phyloP scores from a whole-genome alignment of 2,888 invertebrate genomes.

The Sturmia bella region DNA sequence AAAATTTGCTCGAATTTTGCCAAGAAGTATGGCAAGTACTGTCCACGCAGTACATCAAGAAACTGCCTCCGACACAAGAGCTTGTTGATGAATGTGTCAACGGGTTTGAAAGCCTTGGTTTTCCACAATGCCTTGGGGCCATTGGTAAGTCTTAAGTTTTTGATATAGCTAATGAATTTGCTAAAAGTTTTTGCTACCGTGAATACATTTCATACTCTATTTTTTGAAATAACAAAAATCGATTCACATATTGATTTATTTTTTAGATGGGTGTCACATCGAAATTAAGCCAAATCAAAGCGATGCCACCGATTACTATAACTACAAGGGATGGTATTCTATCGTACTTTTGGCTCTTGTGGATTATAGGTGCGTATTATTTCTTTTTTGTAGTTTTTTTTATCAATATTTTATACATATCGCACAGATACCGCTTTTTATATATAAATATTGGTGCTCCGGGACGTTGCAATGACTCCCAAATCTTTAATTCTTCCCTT shows the following conservation, averaged over 20 bases:
- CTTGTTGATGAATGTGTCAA: too few relatives aligned
- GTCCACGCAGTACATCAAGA: conserved; percentile 3
- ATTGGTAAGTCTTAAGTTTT: too few relatives aligned
- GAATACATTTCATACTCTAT: too few relatives aligned
- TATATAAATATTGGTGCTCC: background rate
- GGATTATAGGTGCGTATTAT: conserved; percentile 5
- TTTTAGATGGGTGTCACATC: conserved; percentile 21
- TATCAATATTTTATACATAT: background rate
- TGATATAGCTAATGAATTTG: too few relatives aligned
- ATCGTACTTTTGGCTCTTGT: conserved; percentile 14
- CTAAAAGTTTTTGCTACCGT: too few relatives aligned
- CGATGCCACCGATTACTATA: conserved; percentile 12
- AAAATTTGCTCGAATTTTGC: too few relatives aligned
- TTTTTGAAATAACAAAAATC: too few relatives aligned
- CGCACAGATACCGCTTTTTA: background rate
- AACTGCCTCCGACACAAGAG: conserved; percentile 10
- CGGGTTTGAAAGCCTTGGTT: too few relatives aligned
- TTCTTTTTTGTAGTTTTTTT: conserved; percentile 1
- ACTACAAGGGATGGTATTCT: too few relatives aligned
- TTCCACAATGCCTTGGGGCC: too few relatives aligned
- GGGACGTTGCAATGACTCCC: too few relatives aligned
- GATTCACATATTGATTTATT: background rate
- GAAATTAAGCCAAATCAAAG: conserved; percentile 13
- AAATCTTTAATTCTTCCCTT: conserved; percentile 15
- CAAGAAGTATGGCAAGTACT: background rate